Evolutionary conservation across 2,797 vertebrate genomes (phyloP), one percentile per base, ranked within the genome.

Genomic region (Trichosurus vulpecula): DNA sequence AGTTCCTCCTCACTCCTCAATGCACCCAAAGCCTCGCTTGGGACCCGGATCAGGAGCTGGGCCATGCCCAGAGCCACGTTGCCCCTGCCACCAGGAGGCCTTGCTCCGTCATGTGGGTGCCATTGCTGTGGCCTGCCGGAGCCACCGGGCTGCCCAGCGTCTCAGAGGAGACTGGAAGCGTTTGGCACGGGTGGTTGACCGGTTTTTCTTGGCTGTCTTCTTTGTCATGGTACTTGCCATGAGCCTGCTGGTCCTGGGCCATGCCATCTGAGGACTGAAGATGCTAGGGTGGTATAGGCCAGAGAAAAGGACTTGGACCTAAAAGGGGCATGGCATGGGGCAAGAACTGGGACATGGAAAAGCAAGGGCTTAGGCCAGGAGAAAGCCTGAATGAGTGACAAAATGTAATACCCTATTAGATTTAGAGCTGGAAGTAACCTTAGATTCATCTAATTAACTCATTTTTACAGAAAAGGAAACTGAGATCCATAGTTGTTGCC

Each of bases 181-280:
- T 97, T 98, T 99, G 55, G 99, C 99, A 96, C 99, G 99, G 94
- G 99, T 99, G 90, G 99, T 99, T 99, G 99, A 99, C 92, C 99
- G 99, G 31, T 99, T 99, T 98, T 99, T 99, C 98, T 99, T 99
- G 99, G 99, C 99, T 99, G 97, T 99, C 94, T 99, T 99, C 98
- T 99, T 99, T 98, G 98, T 99, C 98, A 99, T 99, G 99, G 99
- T 99, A 91, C 99, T 99, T 97, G 95, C 99, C 97, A 99, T 99
- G 99, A 99, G 99, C 61, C 93, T 99, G 94, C 98, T 99, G 41
- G 99, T 99, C 52, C 98, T 99, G 96, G 98, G 99, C 19, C 99
- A 99, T 92, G 99, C 99, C 22, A 97, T 99, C 95, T 99, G 98
- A 99, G 0, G 74, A 81, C 2, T 25, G 74, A 47, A 47, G 19